A percentile compares a stretch with the other conserved stretches of the same genome.
Evolutionary conservation across 2,113 vertebrate genomes (phyloP).

Genomic region (Canis aureus): DNA sequence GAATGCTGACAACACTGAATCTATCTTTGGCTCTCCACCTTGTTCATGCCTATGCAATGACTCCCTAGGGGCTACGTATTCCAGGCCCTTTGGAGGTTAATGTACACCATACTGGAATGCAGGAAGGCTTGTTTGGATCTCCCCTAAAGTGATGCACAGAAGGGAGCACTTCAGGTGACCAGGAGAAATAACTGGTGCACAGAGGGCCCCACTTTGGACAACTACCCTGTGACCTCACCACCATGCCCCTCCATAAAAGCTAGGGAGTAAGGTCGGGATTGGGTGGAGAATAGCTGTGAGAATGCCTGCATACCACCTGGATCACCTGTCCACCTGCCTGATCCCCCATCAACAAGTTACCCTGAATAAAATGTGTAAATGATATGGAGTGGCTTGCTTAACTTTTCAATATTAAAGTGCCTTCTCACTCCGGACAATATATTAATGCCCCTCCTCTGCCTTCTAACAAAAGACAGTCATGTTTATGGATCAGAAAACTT

Average conservation of each 20-base stretch:
- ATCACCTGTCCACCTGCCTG: neutral
- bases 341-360: neutral
- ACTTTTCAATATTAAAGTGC: neutral
- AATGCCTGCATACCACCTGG: neutral
- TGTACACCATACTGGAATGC: neutral
- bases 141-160: neutral
- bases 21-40: neutral
- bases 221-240: neutral
- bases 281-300: neutral
- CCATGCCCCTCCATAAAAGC: neutral
- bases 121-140: neutral
- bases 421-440: neutral
- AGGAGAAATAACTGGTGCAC: neutral
- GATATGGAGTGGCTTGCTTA: neutral
- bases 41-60: neutral
- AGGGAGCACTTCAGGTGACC: neutral
- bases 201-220: neutral
- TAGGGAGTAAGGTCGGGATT: neutral
- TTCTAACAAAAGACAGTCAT: neutral
- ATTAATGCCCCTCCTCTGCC: neutral
- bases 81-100: neutral
- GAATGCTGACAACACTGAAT: neutral
- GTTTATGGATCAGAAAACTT: neutral
- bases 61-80: neutral
- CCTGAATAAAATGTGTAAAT: neutral